Evolutionary conservation across 2,888 invertebrate species (phyloP), one percentile per base, ranked within the genome.

Genomic region (Dione vanillae): DNA sequence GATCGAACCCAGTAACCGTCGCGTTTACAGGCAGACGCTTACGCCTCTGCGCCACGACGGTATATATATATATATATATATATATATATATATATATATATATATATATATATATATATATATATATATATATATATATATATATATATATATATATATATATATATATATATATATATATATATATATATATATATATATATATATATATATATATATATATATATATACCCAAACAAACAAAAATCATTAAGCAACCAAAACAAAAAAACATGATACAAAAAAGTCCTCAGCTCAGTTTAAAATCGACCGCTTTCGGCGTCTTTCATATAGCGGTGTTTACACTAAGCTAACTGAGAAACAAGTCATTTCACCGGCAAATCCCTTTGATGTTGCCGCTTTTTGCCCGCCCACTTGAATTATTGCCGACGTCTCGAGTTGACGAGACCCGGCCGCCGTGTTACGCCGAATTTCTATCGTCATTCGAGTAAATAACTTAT

Each of bases 271-370:
- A 56, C 27, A 2, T 9, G 3, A 66, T 20, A 56, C 43, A 66
- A 54, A 54, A 58, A 58, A 64, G 75, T 75, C 43, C 74, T 77
- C 43, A 20, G 43, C 43, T 47, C 45, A 27, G 2, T 59, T 45
- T 19, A 56, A 56, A 56, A 56, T 56, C n/a, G 35, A 37, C 56
- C 56, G 49, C 49, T 49, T 16, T 43, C 90, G 92, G 90, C 82
- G 71, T 81, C 85, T 93, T 93, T 92, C 92, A 93, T 86, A 90
- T 85, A 81, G 82, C 90, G 87, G 83, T 92, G 93, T 92, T 92
- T 92, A 90, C 92, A 90, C 90, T 90, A 87, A 88, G 87, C 90
- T 87, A 88, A 91, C 91, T 86, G 90, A 83, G 90, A 89, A 90
- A 91, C 92, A 89, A 91, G 91, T 90, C 90, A 88, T 92, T 90